Percentiles rank a stretch among this genome's conserved stretches.
These are phyloP conservation scores for Drepana falcataria DNA, from an alignment of 2,888 invertebrate genomes.

Conservation along the genomic window DNA sequence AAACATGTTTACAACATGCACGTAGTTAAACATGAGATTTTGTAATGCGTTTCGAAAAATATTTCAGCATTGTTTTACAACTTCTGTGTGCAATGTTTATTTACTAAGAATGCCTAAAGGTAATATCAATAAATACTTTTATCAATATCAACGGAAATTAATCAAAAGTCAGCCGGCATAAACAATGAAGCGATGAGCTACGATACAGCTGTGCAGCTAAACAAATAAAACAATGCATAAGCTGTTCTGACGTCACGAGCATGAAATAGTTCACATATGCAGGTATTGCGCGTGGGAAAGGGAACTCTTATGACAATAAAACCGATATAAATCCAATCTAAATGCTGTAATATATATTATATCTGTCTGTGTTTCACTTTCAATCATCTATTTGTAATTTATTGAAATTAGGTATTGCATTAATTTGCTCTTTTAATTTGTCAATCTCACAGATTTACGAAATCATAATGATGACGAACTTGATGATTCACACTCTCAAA, in stretches of 20 bases:
- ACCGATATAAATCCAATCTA: conserved; percentile 12
- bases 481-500: too few species aligned
- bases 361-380: background rate
- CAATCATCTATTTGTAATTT: background rate
- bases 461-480: too few species aligned
- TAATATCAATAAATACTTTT: background rate
- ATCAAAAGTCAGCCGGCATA: conserved; percentile 10
- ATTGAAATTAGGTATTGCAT: background rate
- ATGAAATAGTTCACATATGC: conserved; percentile 47
- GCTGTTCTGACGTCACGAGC: conserved; percentile 37
- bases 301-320: conserved; percentile 12
- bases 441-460: too few species aligned
- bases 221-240: conserved; percentile 45
- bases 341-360: background rate
- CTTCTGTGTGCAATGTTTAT: background rate
- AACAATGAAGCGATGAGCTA: conserved; percentile 19
- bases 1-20: conserved; percentile 29
- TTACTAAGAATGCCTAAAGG: background rate
- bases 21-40: conserved; percentile 5
- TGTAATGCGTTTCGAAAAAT: background rate
- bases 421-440: too few species aligned
- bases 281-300: conserved; percentile 51
- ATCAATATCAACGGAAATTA: background rate
- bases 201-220: conserved; percentile 39
- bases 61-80: background rate